Conservation (phyloP, 2,888 invertebrate genomes). For the Campoplex nolae region DNA sequence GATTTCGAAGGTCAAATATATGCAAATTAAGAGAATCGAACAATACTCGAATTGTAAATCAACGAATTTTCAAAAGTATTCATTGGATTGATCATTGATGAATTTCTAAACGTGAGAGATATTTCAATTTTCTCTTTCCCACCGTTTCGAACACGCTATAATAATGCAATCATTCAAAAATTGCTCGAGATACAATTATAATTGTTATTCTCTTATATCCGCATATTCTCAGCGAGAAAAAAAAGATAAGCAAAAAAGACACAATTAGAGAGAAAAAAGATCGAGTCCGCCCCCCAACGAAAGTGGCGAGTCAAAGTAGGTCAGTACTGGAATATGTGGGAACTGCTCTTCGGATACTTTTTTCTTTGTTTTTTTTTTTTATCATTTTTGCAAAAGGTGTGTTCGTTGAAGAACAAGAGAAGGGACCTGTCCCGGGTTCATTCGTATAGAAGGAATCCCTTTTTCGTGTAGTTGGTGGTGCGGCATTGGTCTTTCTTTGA, state of each 20-base stretch:
- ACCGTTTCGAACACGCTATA: background rate
- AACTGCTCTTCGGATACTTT: constrained; percentile 2
- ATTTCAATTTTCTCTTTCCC: background rate
- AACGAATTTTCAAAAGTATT: too few species aligned
- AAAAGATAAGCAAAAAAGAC: constrained; percentile 31
- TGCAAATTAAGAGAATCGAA: background rate
- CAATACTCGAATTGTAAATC: too few species aligned
- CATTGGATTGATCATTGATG: too few species aligned
- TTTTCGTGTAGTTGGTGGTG: constrained; percentile 6
- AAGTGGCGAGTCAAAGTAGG: constrained; percentile 55
- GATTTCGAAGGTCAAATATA: background rate
- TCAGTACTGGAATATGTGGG: constrained; percentile 40
- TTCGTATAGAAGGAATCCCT: constrained; percentile 52
- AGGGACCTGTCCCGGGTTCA: constrained; percentile 40
- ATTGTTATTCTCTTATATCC: background rate
- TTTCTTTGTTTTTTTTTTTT: constrained; percentile 27
- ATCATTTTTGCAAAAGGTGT: constrained; percentile 15
- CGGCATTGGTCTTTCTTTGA: constrained; percentile 30
- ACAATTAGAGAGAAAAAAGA: constrained; percentile 13
- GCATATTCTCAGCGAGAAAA: background rate
- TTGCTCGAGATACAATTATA: background rate
- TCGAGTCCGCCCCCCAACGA: constrained; percentile 33
- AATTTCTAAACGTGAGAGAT: background rate
- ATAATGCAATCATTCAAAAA: background rate
- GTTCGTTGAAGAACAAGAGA: constrained; percentile 22